Conservation (phyloP, 35 echinoderm and acorn worm genomes). For the Apostichopus japonicus region DNA sequence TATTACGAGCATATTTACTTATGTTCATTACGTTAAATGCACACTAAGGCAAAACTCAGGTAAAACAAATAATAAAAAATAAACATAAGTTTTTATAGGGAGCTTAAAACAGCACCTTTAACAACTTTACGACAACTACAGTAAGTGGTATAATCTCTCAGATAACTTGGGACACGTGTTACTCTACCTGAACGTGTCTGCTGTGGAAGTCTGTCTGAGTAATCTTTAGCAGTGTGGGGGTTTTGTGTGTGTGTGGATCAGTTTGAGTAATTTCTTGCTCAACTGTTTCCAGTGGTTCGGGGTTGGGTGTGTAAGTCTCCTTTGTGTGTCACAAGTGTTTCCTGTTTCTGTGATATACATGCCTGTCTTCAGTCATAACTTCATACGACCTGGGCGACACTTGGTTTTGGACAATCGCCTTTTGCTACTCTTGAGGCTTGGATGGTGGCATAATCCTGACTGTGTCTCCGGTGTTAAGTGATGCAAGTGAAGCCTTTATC, state of each 20-base stretch:
- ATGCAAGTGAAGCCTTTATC: too few species aligned
- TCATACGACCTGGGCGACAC: too few species aligned
- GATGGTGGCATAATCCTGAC: too few species aligned
- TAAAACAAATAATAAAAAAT: background rate
- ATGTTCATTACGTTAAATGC: too few species aligned
- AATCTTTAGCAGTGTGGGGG: background rate
- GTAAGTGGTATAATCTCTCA: constrained; percentile 1
- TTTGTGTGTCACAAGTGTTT: constrained; percentile 30
- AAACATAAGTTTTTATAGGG: background rate
- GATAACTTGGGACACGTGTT: background rate
- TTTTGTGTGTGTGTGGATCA: background rate
- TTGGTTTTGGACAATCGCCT: too few species aligned
- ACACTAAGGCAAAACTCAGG: background rate
- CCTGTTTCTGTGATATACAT: constrained; percentile 58
- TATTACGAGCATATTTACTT: background rate
- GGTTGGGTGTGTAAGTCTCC: constrained; percentile 23
- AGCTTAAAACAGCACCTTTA: background rate
- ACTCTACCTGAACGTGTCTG: constrained; percentile 9
- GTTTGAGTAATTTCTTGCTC: background rate
- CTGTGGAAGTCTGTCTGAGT: background rate
- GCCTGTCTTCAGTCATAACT: too few species aligned
- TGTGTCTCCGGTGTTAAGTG: too few species aligned
- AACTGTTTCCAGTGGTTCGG: background rate
- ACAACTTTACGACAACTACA: background rate
- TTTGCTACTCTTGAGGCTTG: too few species aligned